Evolutionary conservation across 2,888 invertebrate genomes (phyloP).

Genomic region (Callimorpha dominula): DNA sequence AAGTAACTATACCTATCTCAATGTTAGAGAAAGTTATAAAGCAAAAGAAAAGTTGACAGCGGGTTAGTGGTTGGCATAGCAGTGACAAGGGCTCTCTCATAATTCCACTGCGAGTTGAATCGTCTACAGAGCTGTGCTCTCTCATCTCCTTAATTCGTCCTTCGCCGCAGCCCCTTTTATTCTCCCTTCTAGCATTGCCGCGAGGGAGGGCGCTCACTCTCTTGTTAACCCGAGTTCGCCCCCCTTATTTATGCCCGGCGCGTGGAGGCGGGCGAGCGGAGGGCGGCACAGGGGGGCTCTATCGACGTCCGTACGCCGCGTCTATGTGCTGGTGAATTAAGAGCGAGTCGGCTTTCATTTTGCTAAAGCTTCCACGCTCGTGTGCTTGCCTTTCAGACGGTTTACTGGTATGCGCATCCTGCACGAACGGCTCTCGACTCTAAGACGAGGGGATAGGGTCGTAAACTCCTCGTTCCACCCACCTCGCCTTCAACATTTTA

Average conservation of each 20-base stretch:
- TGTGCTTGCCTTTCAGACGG: constrained; percentile 84
- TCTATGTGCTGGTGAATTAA: constrained; percentile 85
- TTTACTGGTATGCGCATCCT: constrained; percentile 67
- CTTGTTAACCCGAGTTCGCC: constrained; percentile 83
- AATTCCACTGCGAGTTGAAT: constrained; percentile 81
- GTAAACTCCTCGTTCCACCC: constrained; percentile 62
- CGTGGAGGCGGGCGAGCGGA: constrained; percentile 65
- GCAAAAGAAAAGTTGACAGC: constrained; percentile 18
- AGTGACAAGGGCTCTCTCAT: constrained; percentile 60
- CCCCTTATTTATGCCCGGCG: constrained; percentile 84
- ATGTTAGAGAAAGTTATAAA: constrained; percentile 3
- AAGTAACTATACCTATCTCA: neutral
- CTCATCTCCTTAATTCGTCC: constrained; percentile 87
- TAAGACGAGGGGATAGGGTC: constrained; percentile 72
- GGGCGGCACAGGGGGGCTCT: constrained; percentile 62
- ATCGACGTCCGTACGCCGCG: constrained; percentile 76
- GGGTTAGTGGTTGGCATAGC: constrained; percentile 33
- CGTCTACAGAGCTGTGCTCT: constrained; percentile 85
- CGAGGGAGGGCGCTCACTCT: constrained; percentile 78
- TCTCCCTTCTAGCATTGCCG: constrained; percentile 77
- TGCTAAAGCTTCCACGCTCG: constrained; percentile 85
- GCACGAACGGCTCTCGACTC: constrained; percentile 71
- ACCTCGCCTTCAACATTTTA: constrained; percentile 80
- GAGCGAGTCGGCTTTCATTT: constrained; percentile 87
- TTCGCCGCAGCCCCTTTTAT: constrained; percentile 85